Evolutionary conservation across 1,140 invertebrate species (phyloP).

Genomic region (Notospermus geniculatus): DNA sequence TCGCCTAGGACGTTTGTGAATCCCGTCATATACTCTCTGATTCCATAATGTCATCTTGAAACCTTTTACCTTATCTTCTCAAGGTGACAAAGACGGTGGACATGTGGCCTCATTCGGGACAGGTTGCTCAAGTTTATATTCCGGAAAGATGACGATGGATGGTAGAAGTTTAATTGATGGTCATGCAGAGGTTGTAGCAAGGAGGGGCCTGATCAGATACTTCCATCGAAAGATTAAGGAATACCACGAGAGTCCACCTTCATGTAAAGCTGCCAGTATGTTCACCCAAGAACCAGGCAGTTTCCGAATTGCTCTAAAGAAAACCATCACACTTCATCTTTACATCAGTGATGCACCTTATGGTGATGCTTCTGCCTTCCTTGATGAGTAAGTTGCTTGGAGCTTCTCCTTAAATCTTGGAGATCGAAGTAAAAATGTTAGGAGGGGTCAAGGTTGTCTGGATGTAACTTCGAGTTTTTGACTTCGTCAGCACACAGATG

Average conservation of each 20-base stretch:
- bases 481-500: too few relatives aligned
- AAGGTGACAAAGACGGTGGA: not conserved
- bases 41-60: too few relatives aligned
- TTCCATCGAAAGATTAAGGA: conserved; percentile 37
- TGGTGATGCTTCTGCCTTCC: conserved; percentile 40
- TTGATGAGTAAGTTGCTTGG: conserved; percentile 26
- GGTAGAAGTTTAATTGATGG: conserved; percentile 9
- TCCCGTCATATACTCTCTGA: too few relatives aligned
- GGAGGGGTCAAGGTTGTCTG: too few relatives aligned
- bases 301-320: conserved; percentile 22
- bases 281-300: not conserved
- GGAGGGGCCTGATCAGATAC: conserved; percentile 29
- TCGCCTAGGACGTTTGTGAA: too few relatives aligned
- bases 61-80: too few relatives aligned
- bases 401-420: too few relatives aligned
- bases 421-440: too few relatives aligned
- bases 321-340: conserved; percentile 37
- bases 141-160: not conserved
- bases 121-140: not conserved
- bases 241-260: conserved; percentile 25
- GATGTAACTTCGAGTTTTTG: too few relatives aligned
- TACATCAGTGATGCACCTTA: conserved; percentile 37
- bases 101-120: not conserved
- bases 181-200: conserved; percentile 1
- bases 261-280: not conserved